Evolutionary conservation across 2,888 invertebrate species (phyloP), one percentile per base, ranked within the genome.

Genomic region (Polymixis lichenea): DNA sequence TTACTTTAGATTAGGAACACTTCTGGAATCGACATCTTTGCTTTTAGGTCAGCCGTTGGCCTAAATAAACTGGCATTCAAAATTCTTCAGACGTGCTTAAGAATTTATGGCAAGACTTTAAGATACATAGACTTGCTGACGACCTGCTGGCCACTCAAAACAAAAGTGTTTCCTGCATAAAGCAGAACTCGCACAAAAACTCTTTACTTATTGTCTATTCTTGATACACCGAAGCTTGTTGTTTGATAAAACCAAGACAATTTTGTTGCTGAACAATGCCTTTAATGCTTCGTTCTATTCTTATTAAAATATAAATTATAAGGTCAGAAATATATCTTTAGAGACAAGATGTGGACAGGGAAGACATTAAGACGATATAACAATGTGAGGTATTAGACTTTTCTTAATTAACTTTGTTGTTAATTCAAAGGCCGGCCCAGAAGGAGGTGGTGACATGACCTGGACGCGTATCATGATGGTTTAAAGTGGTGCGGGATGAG

Each of bases 21-120:
- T 0, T 46, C 32, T 55, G 19, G 2, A 22, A 25, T 11, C 22
- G 25, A 46, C 72, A 25, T 46, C 22, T 51, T 43, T 17, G 43
- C 43, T 25, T 67, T 67, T 46, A 53, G 60, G 80, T 60, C 76
- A 60, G 53, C 7, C 32, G 72, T 17, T 76, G 76, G 25, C 76
- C 60, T 80, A 72, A 60, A 72, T 56, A 79, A 72, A 25, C 17
- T 46, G 25, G 13, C 51, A 58, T 71, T 71, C 43, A 51, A 73
- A 28, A 53, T 74, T 73, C 56, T 74, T 49, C 46, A 74, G 32
- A 22, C 19, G 72, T 32, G 43, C 28, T 76, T 70, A 51, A 78
- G 69, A 76, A 76, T 78, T 78, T 58, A 51, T 51, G 51, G n/a
- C 43, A 1, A 32, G 43, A 76, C 43, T 79, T 53, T 53, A 72